Percentiles rank a stretch among this genome's conserved stretches.
Conservation (phyloP, 2,113 vertebrate genomes). For the Perognathus longimembris region DNA sequence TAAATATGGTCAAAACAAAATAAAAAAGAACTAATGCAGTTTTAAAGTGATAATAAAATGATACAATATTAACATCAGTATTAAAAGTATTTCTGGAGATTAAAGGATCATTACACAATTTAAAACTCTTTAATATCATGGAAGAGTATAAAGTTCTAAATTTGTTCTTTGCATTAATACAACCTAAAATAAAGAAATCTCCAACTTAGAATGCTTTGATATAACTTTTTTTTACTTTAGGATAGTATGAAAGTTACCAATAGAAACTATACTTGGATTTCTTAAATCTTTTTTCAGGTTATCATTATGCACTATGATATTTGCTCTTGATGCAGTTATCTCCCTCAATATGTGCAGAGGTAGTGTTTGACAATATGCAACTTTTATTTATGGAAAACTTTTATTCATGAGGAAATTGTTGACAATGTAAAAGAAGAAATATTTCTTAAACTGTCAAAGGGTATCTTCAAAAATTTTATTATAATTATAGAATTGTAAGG, state of each 20-base stretch:
- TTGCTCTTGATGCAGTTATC: neutral
- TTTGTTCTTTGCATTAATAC: neutral
- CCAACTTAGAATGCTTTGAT: neutral
- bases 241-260: neutral
- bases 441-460: conserved; percentile 36
- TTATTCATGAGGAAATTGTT: neutral
- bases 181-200: neutral
- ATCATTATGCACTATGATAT: neutral
- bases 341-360: neutral
- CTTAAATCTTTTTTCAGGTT: neutral
- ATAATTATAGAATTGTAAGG: conserved; percentile 1
- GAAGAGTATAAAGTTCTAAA: neutral
- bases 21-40: too few species aligned
- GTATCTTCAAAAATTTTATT: neutral
- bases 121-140: neutral
- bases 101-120: neutral
- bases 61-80: neutral
- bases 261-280: neutral
- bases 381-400: conserved; percentile 30
- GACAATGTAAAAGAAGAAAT: neutral
- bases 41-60: too few species aligned
- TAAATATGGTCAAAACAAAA: too few species aligned
- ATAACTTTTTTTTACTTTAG: neutral
- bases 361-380: conserved; percentile 13
- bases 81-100: neutral